phyloP scores from a whole-genome alignment of 2,888 invertebrate genomes.

The Eumacrocentrus americanus region DNA sequence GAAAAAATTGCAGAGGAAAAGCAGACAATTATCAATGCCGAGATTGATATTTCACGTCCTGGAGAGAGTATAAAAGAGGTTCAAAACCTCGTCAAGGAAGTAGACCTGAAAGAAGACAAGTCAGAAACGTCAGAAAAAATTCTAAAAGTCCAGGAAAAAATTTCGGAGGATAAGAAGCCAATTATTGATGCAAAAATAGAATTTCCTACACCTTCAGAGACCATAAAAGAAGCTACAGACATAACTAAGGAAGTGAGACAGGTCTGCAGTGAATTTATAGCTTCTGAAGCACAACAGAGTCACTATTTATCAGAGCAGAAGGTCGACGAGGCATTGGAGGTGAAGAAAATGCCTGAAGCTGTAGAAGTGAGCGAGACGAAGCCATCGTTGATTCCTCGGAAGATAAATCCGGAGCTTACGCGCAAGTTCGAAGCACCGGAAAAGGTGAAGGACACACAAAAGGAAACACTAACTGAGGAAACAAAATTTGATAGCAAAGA shows the following conservation, averaged over 20 bases:
- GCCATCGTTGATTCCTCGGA: constrained; percentile 33
- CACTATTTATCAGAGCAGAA: constrained; percentile 9
- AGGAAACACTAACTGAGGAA: neutral
- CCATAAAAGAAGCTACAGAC: too few species aligned
- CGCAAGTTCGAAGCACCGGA: neutral
- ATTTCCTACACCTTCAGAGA: too few species aligned
- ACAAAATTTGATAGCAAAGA: too few species aligned
- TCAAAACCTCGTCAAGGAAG: neutral
- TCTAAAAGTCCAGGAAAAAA: neutral
- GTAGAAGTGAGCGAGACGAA: constrained; percentile 17
- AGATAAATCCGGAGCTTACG: constrained; percentile 15
- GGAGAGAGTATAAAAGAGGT: constrained; percentile 13
- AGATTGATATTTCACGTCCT: too few species aligned
- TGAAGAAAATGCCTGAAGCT: constrained; percentile 16
- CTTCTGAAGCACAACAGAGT: neutral
- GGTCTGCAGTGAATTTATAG: constrained; percentile 7
- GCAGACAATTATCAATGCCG: neutral
- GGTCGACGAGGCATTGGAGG: constrained; percentile 2
- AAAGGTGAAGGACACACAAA: neutral
- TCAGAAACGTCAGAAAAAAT: constrained; percentile 23
- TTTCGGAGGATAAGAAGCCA: too few species aligned
- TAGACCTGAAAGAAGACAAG: constrained; percentile 15
- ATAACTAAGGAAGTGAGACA: too few species aligned
- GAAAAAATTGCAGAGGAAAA: neutral
- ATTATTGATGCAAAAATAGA: too few species aligned